Conservation (phyloP, 1,140 invertebrate species). For the Brachionus manjavacas region DNA sequence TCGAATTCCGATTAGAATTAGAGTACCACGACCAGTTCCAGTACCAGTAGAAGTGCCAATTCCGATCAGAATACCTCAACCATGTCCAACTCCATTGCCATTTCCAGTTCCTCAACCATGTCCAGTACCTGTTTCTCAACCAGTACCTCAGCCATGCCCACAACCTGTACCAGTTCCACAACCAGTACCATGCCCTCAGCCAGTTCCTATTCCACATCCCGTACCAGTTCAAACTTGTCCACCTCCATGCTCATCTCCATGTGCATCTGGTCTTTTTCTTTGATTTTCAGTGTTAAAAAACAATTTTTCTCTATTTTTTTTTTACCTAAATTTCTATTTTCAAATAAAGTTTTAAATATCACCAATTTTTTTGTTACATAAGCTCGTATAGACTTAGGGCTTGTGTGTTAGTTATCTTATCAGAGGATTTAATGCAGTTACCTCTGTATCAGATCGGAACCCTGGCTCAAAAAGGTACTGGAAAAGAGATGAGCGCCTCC, state of each 20-base stretch:
- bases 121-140: not conserved
- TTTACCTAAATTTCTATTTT: too few relatives aligned
- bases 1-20: not conserved
- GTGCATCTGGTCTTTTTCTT: not conserved
- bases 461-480: too few relatives aligned
- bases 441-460: too few relatives aligned
- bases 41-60: not conserved
- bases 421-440: too few relatives aligned
- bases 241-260: not conserved
- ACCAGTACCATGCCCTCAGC: not conserved
- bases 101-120: not conserved
- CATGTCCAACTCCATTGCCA: not conserved
- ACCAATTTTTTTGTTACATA: too few relatives aligned
- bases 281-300: too few relatives aligned
- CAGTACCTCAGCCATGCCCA: constrained; percentile 7
- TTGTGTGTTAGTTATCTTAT: too few relatives aligned
- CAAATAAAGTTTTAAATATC: too few relatives aligned
- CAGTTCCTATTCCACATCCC: not conserved
- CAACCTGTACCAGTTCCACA: not conserved
- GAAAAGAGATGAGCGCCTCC: too few relatives aligned
- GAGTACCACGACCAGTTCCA: not conserved
- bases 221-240: not conserved
- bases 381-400: too few relatives aligned
- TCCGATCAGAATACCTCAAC: not conserved
- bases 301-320: too few relatives aligned